Evolutionary conservation across 2,797 vertebrate genomes (phyloP), one percentile per base, ranked within the genome.

Genomic region (Anisognathus igniventris): DNA sequence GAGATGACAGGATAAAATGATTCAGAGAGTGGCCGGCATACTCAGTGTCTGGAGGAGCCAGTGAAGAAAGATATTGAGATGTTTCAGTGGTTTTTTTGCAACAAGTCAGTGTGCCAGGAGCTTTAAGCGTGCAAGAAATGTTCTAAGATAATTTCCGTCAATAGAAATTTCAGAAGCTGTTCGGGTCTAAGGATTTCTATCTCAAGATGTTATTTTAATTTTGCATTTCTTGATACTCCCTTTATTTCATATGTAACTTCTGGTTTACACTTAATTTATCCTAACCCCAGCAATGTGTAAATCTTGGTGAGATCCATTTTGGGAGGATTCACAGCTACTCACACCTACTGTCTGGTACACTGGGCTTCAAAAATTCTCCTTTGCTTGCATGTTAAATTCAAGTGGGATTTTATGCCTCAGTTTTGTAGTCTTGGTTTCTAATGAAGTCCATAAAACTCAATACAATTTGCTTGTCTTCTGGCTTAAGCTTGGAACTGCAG

Each of bases 31-130:
- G 77, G 78, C 61, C 66, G 4, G 61, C 83, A 53, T 30, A 78
- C 74, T 85, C 80, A 6, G 68, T 40, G 40, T 44, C 61, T 78
- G 81, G 93, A 91, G 37, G 75, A 74, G 84, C 86, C 65, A 70
- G 88, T 47, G 65, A 94, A 91, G 96, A 91, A 92, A 94, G 81
- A 76, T 53, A 95, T 37, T 96, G 96, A 97, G 97, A 95, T 90
- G 85, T 94, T 91, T 86, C 89, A 70, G 56, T 48, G 74, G 62
- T n/a, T 92, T 92, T 45, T 96, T 93, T 93, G 91, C 93, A 92
- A 87, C 37, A 90, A 40, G 37, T 60, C 70, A 23, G 19, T 47
- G 70, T 93, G 76, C 87, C 83, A 64, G 70, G 60, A 91, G 70
- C 48, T 81, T 81, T 73, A 84, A 37, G 35, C 47, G 62, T 61